Conservation (phyloP, 2,888 invertebrate species). For the Ypsolopha sequella region DNA sequence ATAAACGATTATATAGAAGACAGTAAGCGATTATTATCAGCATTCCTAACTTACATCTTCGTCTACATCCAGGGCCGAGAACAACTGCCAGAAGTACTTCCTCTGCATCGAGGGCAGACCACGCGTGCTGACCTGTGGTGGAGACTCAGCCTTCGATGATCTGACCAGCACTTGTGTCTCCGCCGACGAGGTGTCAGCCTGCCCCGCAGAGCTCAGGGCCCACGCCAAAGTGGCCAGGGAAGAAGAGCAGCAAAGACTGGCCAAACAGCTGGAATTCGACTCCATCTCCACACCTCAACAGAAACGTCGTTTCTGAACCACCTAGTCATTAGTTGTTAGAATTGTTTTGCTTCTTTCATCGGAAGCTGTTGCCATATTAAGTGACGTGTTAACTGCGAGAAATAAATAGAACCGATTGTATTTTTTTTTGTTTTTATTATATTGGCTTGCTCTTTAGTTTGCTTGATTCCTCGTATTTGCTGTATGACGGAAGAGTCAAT, state of each 20-base stretch:
- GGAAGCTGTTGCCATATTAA: no score
- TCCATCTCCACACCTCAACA: conserved; percentile 10
- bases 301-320: neutral
- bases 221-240: conserved; percentile 35
- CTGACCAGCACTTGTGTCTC: conserved; percentile 79
- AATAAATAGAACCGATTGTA: no score
- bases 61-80: conserved; percentile 62
- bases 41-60: neutral
- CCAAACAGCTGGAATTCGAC: conserved; percentile 34
- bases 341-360: no score
- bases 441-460: no score
- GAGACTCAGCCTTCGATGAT: conserved; percentile 83
- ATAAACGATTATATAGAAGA: no score
- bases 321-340: neutral
- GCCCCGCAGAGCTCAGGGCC: conserved; percentile 59
- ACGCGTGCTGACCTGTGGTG: conserved; percentile 81
- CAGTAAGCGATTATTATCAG: no score
- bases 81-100: conserved; percentile 83
- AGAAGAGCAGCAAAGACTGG: conserved; percentile 31
- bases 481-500: no score
- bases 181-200: conserved; percentile 82
- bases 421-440: no score
- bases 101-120: conserved; percentile 82
- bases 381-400: no score
- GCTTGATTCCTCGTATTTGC: no score